Percentiles rank a stretch among this genome's conserved stretches.
phyloP scores from a whole-genome alignment of 2,797 vertebrate species.

The Xiphophorus birchmanni region DNA sequence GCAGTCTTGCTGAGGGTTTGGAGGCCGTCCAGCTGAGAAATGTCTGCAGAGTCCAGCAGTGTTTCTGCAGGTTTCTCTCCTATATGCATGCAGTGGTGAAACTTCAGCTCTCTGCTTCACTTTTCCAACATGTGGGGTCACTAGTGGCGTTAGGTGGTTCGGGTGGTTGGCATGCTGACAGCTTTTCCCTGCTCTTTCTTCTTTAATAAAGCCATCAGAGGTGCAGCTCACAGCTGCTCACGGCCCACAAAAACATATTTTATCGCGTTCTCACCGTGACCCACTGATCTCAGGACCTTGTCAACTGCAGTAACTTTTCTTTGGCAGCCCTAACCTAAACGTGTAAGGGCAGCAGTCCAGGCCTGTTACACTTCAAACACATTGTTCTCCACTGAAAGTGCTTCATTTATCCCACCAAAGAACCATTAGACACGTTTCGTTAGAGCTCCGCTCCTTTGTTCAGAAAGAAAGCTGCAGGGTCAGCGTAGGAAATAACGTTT shows the following conservation, averaged over 20 bases:
- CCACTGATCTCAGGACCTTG: conserved; percentile 34
- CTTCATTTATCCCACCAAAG: conserved; percentile 41
- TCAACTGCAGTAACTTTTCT: conserved; percentile 48
- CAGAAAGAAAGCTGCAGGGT: conserved; percentile 51
- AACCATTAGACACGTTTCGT: conserved; percentile 57
- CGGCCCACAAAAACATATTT: conserved; percentile 35
- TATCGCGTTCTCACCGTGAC: conserved; percentile 33
- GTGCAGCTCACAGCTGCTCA: conserved; percentile 24
- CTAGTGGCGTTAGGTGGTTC: conserved; percentile 17
- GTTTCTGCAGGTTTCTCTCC: conserved; percentile 6
- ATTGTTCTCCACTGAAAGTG: conserved; percentile 33
- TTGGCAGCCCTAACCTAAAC: conserved; percentile 48
- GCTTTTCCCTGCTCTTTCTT: neutral
- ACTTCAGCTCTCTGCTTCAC: conserved; percentile 10
- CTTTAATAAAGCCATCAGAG: conserved; percentile 27
- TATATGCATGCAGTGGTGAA: conserved; percentile 6
- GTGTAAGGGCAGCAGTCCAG: conserved; percentile 52
- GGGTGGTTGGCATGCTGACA: conserved; percentile 15
- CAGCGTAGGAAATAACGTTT: conserved; percentile 53
- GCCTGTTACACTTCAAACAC: conserved; percentile 61
- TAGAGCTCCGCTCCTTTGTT: conserved; percentile 26
- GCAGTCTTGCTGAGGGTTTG: neutral
- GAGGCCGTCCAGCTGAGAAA: neutral
- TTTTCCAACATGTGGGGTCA: conserved; percentile 13
- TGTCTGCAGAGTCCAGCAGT: neutral